Base-by-base conservation (phyloP, 2,113 vertebrate genomes). In the Atractosteus spatula region DNA sequence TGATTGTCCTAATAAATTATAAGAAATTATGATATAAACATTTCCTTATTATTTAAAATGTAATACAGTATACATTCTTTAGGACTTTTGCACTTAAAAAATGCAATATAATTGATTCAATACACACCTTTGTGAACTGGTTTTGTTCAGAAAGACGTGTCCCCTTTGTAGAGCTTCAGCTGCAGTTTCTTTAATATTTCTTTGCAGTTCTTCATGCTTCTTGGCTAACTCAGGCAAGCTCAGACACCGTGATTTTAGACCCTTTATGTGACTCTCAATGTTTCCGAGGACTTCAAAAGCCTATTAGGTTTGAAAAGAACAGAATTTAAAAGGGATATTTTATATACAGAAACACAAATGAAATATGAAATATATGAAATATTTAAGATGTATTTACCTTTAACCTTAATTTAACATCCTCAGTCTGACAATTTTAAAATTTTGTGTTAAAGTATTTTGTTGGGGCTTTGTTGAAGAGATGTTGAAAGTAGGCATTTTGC, bases 121-220 rank as follows among this genome's bases (percentile, higher is more conserved):
- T 7, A 51, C 86, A 89, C 82, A 95, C 94, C 92, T 92, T 72
- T 88, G 82, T 70, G 86, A 77, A 68, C 79, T 81, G 45, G 79
- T 80, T 83, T 92, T 94, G 68, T 81, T 85, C 68, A 95, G 65
- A 73, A 96, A 88, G 66, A 76, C 43, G 74, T 51, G 85, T 68
- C 94, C 94, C 67, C 89, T 92, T n/a, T 90, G 89, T 76, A 94
- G 87, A 61, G 91, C 75, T 56, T 87, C 87, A 0, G 69, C 75
- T 76, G 91, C 77, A n/a, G 72, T 89, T 8, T 77, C 82, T 80
- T 84, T 89, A 74, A 94, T 85, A 75, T 69, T 80, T 78, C 86
- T 79, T 70, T 89, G 84, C 75, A 92, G 82, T 72, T 93, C 86
- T 66, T 90, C 73, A 2, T 93, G 89, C 74, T 85, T 90, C 13